A percentile compares a stretch with the other conserved stretches of the same genome.
These are phyloP conservation scores for Onchidella celtica DNA, from an alignment of 2,888 invertebrate genomes.

Conservation along the genomic window DNA sequence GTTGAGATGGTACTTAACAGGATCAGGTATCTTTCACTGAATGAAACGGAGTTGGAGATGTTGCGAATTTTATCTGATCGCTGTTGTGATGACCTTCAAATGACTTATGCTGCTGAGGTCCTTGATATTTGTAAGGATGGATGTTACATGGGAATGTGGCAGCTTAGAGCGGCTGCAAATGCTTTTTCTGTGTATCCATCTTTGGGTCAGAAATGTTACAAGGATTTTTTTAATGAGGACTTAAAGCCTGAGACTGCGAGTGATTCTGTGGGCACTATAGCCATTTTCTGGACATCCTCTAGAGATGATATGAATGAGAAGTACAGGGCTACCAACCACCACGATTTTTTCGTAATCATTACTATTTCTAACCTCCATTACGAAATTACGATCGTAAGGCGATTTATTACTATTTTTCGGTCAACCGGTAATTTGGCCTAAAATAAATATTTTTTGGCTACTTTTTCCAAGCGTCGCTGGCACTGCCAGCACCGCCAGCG, in stretches of 20 bases:
- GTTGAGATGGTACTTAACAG: background rate
- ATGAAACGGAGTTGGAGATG: background rate
- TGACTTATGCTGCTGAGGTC: background rate
- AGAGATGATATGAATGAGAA: background rate
- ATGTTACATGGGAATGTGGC: constrained; percentile 8
- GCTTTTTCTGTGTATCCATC: background rate
- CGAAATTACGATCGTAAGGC: too few relatives aligned
- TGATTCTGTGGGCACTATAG: background rate
- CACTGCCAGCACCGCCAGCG: too few relatives aligned
- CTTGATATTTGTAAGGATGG: background rate
- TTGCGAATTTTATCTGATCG: background rate
- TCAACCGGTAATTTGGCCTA: too few relatives aligned
- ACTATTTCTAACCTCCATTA: too few relatives aligned
- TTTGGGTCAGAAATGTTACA: background rate
- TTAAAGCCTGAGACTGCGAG: background rate
- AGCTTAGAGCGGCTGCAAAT: background rate
- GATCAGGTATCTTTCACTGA: background rate
- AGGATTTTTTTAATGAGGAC: background rate
- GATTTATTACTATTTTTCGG: too few relatives aligned
- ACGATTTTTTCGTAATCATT: too few relatives aligned
- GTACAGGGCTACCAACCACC: background rate
- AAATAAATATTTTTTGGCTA: too few relatives aligned
- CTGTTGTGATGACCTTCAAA: background rate
- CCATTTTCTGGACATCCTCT: background rate
- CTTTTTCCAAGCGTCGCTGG: too few relatives aligned